Base-by-base conservation (phyloP, 2,113 vertebrate genomes). In the Mus spicilegus region DNA sequence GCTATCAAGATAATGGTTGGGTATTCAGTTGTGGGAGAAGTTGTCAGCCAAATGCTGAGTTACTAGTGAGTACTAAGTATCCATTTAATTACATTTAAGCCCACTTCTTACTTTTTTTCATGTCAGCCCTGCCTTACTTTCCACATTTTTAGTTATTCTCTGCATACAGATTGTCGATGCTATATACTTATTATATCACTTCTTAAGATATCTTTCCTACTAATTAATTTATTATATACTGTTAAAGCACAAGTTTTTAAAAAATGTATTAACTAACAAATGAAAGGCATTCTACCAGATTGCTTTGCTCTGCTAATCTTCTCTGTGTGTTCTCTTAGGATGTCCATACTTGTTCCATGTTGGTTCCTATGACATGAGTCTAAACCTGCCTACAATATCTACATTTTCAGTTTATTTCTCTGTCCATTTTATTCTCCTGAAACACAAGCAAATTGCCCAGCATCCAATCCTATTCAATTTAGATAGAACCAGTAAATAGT, bases 1-100 rank as follows among this genome's bases (percentile, higher is more conserved):
- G 88, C 93, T 97, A 96, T 95, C 94, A 97, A 91, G n/a, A 94
- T 96, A 61, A 33, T 77, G 4, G 17, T 88, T 97, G 63, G 91
- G 95, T 89, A 90, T 69, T 97, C 82, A 89, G 14, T 91, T 92
- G 36, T 42, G 7, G 94, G 93, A 97, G 67, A 49, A 96, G 95
- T 30, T 93, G 65, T 95, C 96, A 97, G 85, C 65, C 96, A 67
- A 36, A 30, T 97, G 49, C 92, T 94, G 67, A 70, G 51, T 93
- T 98, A 61, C 73, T 96, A 96, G 61, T 90, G 78, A 95, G 80
- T 96, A 36, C 11, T 10, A 54, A 69, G 39, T 11, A 49, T 49
- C 63, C 12, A 6, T 69, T 49, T 19, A 51, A 22, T 51, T 69
- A 69, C 5, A 49, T 13, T 42, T 86, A 86, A 33, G 61, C 5